Evolutionary conservation across 2,797 vertebrate species (phyloP), one percentile per base, ranked within the genome.

Genomic region (Anguilla anguilla): DNA sequence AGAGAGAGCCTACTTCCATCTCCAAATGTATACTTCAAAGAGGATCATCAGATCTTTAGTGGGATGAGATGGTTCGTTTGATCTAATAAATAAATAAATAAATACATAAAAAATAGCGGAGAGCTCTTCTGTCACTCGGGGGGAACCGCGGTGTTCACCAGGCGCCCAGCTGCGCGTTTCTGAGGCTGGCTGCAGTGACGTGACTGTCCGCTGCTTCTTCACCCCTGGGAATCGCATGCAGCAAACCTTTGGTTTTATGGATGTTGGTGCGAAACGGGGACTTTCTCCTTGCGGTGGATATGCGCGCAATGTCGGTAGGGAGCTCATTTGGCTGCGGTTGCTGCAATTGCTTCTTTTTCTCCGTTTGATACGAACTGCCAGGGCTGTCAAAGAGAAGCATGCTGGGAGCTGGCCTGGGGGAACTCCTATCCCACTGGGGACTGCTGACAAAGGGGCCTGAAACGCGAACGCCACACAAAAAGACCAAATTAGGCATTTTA

Each of bases 381-480:
- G n/a, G 53, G 22, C 74, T 86, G 83, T 67, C 72, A 85, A 53
- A 77, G 83, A 55, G 11, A 46, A 72, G 53, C 28, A 53, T 22
- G 35, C 46, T 83, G 46, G 64, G 49, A 67, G 19, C 84, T 69
- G 82, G 86, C 86, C 69, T 72, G 51, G 39, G 87, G 74, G 53
- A 92, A 90, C 87, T 91, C 89, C 88, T 91, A 82, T 91, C 91
- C 91, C 90, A 91, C 91, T 93, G 90, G 92, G 92, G 91, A 93
- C 93, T 89, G 67, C 89, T 55, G 89, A 92, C 87, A 92, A 94
- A 94, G 89, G 87, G 92, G 87, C 39, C 86, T 83, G 87, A 89
- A 91, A 92, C 90, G 90, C 91, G 90, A 90, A 89, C 90, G 90
- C 83, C 74, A 89, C 90, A 91, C 92, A 93, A 90, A 93, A 90